These are phyloP conservation scores for Brienomyrus longianalis DNA, from an alignment of 2,113 vertebrate genomes.

Conservation along the genomic window DNA sequence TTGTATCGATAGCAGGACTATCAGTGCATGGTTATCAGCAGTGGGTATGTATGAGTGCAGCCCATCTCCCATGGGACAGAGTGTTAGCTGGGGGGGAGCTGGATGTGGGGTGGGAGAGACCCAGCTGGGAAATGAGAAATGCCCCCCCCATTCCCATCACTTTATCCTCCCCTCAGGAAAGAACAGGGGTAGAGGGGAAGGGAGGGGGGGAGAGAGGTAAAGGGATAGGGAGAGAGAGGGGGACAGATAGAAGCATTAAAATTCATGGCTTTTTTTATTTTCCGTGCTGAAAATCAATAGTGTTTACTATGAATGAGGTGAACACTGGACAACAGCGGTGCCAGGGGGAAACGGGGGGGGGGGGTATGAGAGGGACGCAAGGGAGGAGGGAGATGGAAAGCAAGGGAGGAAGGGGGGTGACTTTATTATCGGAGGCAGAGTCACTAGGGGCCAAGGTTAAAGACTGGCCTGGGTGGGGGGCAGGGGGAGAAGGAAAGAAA, in stretches of 20 bases:
- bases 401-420: slow-evolving; percentile 36
- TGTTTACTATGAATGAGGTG: slow-evolving; percentile 76
- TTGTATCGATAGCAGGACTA: slow-evolving; percentile 12
- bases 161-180: slow-evolving; percentile 70
- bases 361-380: not conserved
- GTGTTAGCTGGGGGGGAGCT: not conserved
- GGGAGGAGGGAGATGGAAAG: slow-evolving; percentile 24
- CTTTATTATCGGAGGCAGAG: slow-evolving; percentile 64
- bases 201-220: slow-evolving; percentile 33
- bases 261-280: slow-evolving; percentile 70
- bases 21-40: slow-evolving; percentile 18
- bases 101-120: slow-evolving; percentile 51
- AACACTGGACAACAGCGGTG: slow-evolving; percentile 62
- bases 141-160: slow-evolving; percentile 54
- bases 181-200: slow-evolving; percentile 36
- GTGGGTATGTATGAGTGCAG: slow-evolving; percentile 21
- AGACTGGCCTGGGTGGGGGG: slow-evolving; percentile 52
- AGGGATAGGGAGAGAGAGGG: slow-evolving; percentile 57
- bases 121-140: slow-evolving; percentile 68
- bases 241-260: slow-evolving; percentile 73
- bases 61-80: slow-evolving; percentile 10
- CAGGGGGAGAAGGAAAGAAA: slow-evolving; percentile 35
- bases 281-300: slow-evolving; percentile 72
- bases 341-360: not conserved
- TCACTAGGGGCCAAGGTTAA: slow-evolving; percentile 71